Base-by-base conservation (phyloP, 1,140 invertebrate genomes). In the Hydropsyche tenuis region DNA sequence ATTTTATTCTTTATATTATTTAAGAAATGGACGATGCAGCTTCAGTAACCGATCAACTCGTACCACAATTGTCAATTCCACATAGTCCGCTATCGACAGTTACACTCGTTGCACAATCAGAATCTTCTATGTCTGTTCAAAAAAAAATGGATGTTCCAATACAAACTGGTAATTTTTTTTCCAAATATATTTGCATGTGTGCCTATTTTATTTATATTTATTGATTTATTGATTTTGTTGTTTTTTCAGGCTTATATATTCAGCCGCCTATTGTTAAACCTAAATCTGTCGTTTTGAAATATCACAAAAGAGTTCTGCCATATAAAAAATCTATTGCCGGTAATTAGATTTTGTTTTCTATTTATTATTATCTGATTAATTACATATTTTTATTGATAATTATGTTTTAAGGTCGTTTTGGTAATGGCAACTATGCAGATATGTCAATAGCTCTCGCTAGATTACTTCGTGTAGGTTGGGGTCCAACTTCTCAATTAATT, bases 381-480 rank as follows among this genome's bases (percentile, higher is more conserved):
- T 22, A 45, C 6, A 65, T 37, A 65, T 65, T 46, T 16, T 46
- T 18, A 48, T 73, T 68, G n/a, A n/a, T n/a, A n/a, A n/a, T n/a
- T 30, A 45, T 18, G 79, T 85, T 18, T 76, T 3, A 83, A 77
- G 82, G 83, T 63, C 83, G 84, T 0, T 77, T 89, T 6, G 79
- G 81, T n/a, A 84, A 86, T 0, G 82, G 86, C 0, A 86, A 88
- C 74, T 81, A 90, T 4, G 87, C 89, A 2, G 93, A 95, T 81
- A 80, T 89, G 73, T 89, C 85, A 0, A 81, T 89, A 12, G 85
- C 86, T 81, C 90, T 88, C 84, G 90, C 91, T 0, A 86, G 91
- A 1, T 88, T 88, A 68, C 92, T 90, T 73, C 89, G 92, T 78
- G 87, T 92, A 0, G 92, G 91, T 0, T 96, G 94, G 90, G 90